A percentile compares a stretch with the other conserved stretches of the same genome.
Conservation (phyloP, 2,888 invertebrate species). For the Ornithoptera priamus region DNA sequence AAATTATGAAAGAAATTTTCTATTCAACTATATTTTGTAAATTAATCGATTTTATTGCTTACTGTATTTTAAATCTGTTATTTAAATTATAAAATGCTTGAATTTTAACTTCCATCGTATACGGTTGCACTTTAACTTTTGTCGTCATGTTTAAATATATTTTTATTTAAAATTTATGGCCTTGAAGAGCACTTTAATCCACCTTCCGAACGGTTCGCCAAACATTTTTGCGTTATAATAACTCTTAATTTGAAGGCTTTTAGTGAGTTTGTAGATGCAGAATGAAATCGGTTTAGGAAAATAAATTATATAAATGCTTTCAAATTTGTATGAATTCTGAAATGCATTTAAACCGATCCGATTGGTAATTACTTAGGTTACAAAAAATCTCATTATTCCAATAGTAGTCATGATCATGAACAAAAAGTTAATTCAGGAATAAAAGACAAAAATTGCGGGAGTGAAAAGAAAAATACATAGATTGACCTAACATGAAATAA, state of each 20-base stretch:
- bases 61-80: too few relatives aligned
- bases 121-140: too few relatives aligned
- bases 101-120: too few relatives aligned
- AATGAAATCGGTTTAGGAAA: neutral
- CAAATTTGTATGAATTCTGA: neutral
- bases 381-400: neutral
- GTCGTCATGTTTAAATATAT: too few relatives aligned
- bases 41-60: too few relatives aligned
- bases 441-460: too few relatives aligned
- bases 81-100: too few relatives aligned
- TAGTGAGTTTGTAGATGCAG: neutral
- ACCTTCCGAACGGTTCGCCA: neutral
- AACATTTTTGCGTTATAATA: neutral
- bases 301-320: neutral
- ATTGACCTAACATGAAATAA: too few relatives aligned
- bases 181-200: neutral
- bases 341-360: neutral
- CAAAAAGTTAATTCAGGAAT: neutral
- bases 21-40: too few relatives aligned
- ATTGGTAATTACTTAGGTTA: neutral
- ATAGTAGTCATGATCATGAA: neutral
- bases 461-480: too few relatives aligned
- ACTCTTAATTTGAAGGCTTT: neutral
- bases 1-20: too few relatives aligned
- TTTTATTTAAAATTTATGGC: neutral